A percentile compares a stretch with the other conserved stretches of the same genome.
phyloP scores from a whole-genome alignment of 2,113 vertebrate species.

The Apodemus speciosus region DNA sequence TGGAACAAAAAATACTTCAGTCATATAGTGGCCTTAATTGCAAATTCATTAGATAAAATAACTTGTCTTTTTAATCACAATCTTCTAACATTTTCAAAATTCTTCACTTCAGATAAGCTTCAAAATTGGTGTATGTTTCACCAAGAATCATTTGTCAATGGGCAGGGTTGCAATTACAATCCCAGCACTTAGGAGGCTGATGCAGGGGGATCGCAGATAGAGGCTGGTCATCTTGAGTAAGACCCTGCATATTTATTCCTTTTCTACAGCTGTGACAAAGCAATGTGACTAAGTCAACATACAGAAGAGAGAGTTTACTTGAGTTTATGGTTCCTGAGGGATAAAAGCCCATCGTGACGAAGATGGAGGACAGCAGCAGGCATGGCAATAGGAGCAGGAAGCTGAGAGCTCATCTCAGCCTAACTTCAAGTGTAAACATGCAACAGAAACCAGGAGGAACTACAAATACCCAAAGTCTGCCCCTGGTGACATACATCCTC shows the following conservation, averaged over 20 bases:
- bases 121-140: background rate
- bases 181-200: background rate
- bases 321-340: background rate
- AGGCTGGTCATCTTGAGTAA: background rate
- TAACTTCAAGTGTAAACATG: background rate
- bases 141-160: background rate
- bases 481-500: background rate
- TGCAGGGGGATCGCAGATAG: background rate
- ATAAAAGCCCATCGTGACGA: background rate
- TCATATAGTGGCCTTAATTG: background rate
- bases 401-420: background rate
- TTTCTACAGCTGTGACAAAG: background rate
- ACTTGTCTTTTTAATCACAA: constrained; percentile 18
- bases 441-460: background rate
- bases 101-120: constrained; percentile 36
- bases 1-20: constrained; percentile 42
- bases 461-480: background rate
- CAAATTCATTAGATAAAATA: constrained; percentile 33
- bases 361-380: background rate
- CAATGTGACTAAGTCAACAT: background rate
- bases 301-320: background rate
- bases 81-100: constrained; percentile 38
- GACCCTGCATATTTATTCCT: background rate
- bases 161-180: background rate
- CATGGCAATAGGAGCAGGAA: background rate